Percentiles rank a stretch among this genome's conserved stretches.
Evolutionary conservation across 2,113 vertebrate genomes (phyloP).

Genomic region (Cephalopterus ornatus): DNA sequence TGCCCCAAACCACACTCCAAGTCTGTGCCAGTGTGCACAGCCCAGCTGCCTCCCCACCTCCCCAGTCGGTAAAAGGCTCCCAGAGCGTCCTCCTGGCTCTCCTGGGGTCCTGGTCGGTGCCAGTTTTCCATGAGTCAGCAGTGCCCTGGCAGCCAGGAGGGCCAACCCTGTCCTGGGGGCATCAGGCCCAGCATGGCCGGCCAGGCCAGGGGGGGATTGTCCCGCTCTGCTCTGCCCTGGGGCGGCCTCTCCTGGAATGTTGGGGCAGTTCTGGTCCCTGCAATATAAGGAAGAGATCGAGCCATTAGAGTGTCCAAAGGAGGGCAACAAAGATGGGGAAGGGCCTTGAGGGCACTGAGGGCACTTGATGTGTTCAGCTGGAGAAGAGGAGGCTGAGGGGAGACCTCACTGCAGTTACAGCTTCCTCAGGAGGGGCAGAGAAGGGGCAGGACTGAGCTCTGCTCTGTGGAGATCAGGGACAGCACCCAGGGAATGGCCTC

Average conservation of each 20-base stretch:
- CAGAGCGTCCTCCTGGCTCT: not conserved
- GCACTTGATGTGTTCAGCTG: not conserved
- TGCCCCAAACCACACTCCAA: not conserved
- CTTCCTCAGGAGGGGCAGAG: not conserved
- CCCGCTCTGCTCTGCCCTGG: too few relatives aligned
- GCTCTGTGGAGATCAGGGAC: not conserved
- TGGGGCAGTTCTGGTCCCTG: not conserved
- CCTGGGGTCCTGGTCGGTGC: too few relatives aligned
- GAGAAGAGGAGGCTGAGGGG: not conserved
- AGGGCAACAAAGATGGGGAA: not conserved
- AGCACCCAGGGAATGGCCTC: not conserved
- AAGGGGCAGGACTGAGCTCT: not conserved
- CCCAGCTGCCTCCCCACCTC: not conserved
- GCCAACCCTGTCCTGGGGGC: too few relatives aligned
- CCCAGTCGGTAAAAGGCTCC: accelerated
- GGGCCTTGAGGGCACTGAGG: not conserved
- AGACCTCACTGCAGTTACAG: not conserved
- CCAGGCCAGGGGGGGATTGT: too few relatives aligned
- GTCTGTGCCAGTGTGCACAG: not conserved
- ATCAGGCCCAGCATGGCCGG: too few relatives aligned
- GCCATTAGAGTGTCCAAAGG: not conserved
- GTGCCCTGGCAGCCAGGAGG: too few relatives aligned
- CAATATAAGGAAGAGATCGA: not conserved
- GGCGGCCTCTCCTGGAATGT: not conserved
- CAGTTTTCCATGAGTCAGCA: too few relatives aligned